Base-by-base conservation (phyloP, 2,888 invertebrate species). In the Amiota minor region DNA sequence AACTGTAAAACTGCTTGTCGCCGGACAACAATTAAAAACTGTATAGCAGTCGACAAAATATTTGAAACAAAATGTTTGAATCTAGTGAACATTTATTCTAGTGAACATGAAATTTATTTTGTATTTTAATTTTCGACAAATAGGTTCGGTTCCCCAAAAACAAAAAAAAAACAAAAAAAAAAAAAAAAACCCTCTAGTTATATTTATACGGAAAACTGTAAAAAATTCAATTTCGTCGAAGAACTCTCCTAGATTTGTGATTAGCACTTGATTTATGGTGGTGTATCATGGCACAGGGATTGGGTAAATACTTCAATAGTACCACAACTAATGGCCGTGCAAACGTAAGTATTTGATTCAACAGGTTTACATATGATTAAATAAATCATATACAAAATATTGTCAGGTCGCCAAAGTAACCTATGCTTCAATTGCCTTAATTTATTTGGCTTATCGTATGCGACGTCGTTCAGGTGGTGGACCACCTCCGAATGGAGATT, bases 401-500 rank as follows among this genome's bases (percentile, higher is more conserved):
- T 46, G 16, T 20, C 14, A 85, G 85, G 81, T 83, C 50, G 82
- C 85, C 77, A 85, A 85, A 75, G 85, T 78, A 62, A 87, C 87
- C 6, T 87, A 80, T 74, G 86, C 80, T 49, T 81, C 86, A 1
- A 69, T 86, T 67, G 87, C 86, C 1, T 73, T 81, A 16, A 73
- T 87, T 53, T 86, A 82, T 71, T 70, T 85, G 20, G 49, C 83
- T 71, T 76, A 79, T 10, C 85, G 79, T 74, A 78, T 80, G 72
- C 79, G 76, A 75, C 73, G 77, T 8, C 77, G 77, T n/a, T 3
- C 46, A 68, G 50, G n/a, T 1, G 55, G 77, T 79, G 16, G 4
- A 65, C 12, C 18, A 20, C 62, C 67, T 74, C 46, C 75, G 79
- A 75, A 79, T 77, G 70, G 50, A 78, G 80, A 47, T 72, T 76